Base-by-base conservation (phyloP, 1,140 invertebrate species). In the Bombus superbus region DNA sequence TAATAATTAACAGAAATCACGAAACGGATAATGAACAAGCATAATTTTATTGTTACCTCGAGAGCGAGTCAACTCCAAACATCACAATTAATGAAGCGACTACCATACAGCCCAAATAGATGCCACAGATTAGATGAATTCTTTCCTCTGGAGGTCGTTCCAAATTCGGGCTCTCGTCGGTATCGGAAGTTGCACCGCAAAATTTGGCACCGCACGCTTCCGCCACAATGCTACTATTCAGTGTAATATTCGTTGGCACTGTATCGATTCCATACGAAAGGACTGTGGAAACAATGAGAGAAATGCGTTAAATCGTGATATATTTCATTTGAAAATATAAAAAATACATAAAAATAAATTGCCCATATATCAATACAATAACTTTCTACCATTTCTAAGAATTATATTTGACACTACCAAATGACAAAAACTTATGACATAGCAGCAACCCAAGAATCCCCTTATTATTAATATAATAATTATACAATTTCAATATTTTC, bases 41-140 rank as follows among this genome's bases (percentile, higher is more conserved):
- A 32, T 32, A 40, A 38, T 11, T 53, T 22, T 11, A 81, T 62
- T 69, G 75, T 94, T 95, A 98, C 97, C 97, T 97, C 77, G 96
- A 96, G 10, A 98, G 95, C 0, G 97, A 97, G 94, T 99, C 98
- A 0, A 99, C 97, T 47, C 98, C 97, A 28, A 98, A 93, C 9
- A 96, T 96, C n/a, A 99, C 97, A 53, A 98, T 96, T 3, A 98
- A 71, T 47, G 97, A 96, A 0, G 98, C 98, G 0, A 96, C 83
- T 0, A 97, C 94, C 95, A 98, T 98, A 91, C 97, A 98, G 1
- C 95, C 96, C 0, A 99, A 94, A 94, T 98, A 99, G 77, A 99
- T 97, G 28, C 98, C 98, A 64, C 97, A 96, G 86, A 99, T 97
- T 68, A 97, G 96, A 91, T 97, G 96, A 71, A 98, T 97, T 94